These are phyloP conservation scores for Falco columbarius DNA, from an alignment of 2,797 vertebrate genomes.

Conservation along the genomic window DNA sequence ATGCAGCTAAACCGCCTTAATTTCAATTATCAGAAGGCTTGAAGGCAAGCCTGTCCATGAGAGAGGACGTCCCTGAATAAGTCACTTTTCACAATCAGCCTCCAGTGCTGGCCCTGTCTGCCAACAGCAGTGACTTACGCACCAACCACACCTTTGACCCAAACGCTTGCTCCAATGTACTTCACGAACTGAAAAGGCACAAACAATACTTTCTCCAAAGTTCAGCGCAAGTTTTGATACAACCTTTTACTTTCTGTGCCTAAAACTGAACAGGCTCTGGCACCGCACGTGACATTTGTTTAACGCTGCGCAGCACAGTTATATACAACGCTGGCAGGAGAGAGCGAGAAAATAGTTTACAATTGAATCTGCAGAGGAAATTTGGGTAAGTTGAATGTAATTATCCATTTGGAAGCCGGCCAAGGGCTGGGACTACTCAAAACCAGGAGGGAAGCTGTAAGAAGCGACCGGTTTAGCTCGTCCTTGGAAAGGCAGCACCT, in stretches of 20 bases:
- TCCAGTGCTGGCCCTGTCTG: background rate
- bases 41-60: background rate
- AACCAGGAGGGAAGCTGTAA: background rate
- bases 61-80: background rate
- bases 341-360: constrained; percentile 35
- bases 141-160: background rate
- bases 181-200: background rate
- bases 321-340: background rate
- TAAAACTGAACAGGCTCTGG: background rate
- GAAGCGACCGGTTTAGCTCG: background rate
- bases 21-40: background rate
- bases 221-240: background rate
- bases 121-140: background rate
- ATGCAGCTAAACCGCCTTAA: background rate
- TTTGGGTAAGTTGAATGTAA: constrained; percentile 39
- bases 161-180: background rate
- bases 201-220: background rate
- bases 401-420: constrained; percentile 45
- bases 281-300: background rate
- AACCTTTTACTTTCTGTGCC: background rate
- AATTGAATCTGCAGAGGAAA: constrained; percentile 56
- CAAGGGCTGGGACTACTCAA: constrained; percentile 35
- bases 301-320: background rate
- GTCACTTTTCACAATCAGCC: background rate
- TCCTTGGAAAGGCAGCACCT: background rate